Conservation (phyloP, 2,113 vertebrate genomes). For the Platanista minor region DNA sequence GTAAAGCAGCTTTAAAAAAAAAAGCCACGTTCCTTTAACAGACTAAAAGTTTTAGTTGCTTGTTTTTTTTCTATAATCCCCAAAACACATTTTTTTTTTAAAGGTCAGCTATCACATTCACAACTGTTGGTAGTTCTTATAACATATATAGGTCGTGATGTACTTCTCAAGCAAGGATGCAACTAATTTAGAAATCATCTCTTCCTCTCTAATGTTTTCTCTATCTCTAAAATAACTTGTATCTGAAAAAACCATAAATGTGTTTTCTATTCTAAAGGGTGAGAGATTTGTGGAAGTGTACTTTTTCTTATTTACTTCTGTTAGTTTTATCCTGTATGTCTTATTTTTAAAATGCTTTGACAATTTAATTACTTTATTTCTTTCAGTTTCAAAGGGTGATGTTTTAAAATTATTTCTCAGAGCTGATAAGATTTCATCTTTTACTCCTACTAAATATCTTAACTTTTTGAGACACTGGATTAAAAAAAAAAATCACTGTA, state of each 20-base stretch:
- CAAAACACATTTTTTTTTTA: background rate
- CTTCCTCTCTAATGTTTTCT: background rate
- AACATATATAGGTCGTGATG: background rate
- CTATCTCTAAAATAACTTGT: background rate
- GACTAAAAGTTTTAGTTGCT: background rate
- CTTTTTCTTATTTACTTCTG: background rate
- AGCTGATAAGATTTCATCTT: background rate
- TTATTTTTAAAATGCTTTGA: background rate
- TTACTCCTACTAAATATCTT: background rate
- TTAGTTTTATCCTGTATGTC: background rate
- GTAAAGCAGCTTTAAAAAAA: background rate
- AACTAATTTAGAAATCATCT: background rate
- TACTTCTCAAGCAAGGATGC: background rate
- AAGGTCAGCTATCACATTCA: background rate
- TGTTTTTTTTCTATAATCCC: background rate
- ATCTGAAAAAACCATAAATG: background rate
- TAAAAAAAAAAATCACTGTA: background rate
- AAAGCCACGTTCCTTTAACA: background rate
- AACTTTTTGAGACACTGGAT: background rate
- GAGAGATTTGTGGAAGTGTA: background rate
- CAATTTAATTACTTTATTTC: background rate
- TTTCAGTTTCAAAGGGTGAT: background rate
- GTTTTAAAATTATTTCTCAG: constrained; percentile 14
- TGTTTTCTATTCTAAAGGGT: background rate
- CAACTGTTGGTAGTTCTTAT: background rate